Evolutionary conservation across 2,888 invertebrate genomes (phyloP), one percentile per base, ranked within the genome.

Genomic region (Melinopterus prodromus): DNA sequence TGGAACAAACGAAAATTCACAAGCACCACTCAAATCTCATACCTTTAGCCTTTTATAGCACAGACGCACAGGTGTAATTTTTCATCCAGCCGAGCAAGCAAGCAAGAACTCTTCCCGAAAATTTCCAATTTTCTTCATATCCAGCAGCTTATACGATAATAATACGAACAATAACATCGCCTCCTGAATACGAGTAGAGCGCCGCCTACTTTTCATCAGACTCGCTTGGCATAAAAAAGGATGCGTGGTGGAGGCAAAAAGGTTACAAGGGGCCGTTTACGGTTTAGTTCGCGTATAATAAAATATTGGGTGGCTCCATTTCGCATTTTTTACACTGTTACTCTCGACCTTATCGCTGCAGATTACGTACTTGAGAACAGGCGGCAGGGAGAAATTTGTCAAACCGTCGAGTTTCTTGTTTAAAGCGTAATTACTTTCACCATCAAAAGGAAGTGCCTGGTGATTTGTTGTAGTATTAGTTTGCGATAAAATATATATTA

Each of bases 91-190:
- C 53, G 1, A 12, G 12, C 9, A 53, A 9, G 7, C 53, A 53
- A 9, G 53, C 9, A 53, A 53, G 53, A 53, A 53, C 53, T 53
- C 53, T 53, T 53, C 53, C 53, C 53, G 53, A 53, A 53, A 53
- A 53, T 53, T 53, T 53, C 53, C 53, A 53, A 53, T 53, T 53
- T 53, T 53, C 53, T 53, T 53, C 53, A 53, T 53, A 53, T 53
- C 53, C 7, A 53, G 53, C 53, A 7, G 53, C 53, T 53, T 53
- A 53, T 53, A 53, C 53, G 53, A 53, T 53, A 53, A 53, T 53
- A 53, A 53, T 53, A 53, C 53, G 9, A 12, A 53, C 53, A 53
- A 53, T 53, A 53, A 53, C 53, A 53, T 53, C 53, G 53, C 9
- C 53, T 53, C 53, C 53, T 53, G 53, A 53, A 53, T 53, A 12